Evolutionary conservation across 1,140 invertebrate species (phyloP).

Genomic region (Zaprionus nigranus): DNA sequence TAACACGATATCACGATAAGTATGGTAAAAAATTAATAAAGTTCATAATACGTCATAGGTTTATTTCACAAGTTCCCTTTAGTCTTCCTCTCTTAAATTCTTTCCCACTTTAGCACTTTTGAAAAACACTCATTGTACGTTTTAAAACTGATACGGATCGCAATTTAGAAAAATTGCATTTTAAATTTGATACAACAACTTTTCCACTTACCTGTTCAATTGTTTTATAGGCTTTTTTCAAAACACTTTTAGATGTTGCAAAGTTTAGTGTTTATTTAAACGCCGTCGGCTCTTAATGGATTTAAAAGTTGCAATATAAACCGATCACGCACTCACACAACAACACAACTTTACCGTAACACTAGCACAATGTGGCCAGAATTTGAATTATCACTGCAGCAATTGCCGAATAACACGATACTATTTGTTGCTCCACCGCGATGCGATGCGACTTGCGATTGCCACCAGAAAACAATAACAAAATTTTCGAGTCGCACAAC

Average conservation of each 20-base stretch:
- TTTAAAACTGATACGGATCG: background rate
- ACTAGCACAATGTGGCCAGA: background rate
- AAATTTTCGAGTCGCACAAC: background rate
- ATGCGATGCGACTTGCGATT: background rate
- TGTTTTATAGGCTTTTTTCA: background rate
- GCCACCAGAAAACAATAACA: background rate
- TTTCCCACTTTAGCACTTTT: too few relatives aligned
- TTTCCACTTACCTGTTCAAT: background rate
- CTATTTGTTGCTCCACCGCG: background rate
- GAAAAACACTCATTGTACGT: too few relatives aligned
- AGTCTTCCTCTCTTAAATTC: too few relatives aligned
- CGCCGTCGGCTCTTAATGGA: background rate
- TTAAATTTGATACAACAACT: background rate
- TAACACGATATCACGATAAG: too few relatives aligned
- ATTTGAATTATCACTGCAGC: slow-evolving; percentile 2
- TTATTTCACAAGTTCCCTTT: too few relatives aligned
- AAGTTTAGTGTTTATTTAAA: too few relatives aligned
- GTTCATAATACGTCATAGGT: too few relatives aligned
- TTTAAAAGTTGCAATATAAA: background rate
- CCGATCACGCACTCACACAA: slow-evolving; percentile 6
- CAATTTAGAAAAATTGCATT: background rate
- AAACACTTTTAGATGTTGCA: too few relatives aligned
- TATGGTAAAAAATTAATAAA: too few relatives aligned
- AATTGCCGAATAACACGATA: background rate
- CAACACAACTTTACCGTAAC: background rate